A percentile compares a stretch with the other conserved stretches of the same genome.
Conservation (phyloP, 92 coral and sea anemone genomes). For the Pocillopora grandis region DNA sequence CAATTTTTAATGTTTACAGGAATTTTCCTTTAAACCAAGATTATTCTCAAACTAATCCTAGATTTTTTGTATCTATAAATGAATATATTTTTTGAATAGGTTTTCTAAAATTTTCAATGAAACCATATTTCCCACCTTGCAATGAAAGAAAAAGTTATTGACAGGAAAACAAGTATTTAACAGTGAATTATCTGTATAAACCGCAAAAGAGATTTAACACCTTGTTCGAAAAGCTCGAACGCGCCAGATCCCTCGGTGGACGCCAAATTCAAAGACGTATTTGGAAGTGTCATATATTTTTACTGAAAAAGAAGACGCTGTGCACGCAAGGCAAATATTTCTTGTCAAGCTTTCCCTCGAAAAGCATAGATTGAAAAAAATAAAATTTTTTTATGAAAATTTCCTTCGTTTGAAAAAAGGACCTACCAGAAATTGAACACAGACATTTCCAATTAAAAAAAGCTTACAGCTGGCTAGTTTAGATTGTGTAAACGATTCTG, state of each 20-base stretch:
- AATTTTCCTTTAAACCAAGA: background rate
- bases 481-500: too few relatives aligned
- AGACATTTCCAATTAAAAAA: too few relatives aligned
- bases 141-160: too few relatives aligned
- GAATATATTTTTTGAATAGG: background rate
- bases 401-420: too few relatives aligned
- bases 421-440: too few relatives aligned
- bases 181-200: background rate
- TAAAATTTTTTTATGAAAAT: too few relatives aligned
- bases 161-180: background rate
- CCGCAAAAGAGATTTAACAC: background rate
- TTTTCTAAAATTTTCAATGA: background rate
- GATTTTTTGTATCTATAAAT: background rate
- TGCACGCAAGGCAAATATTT: too few relatives aligned
- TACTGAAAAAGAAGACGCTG: background rate
- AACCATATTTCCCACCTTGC: background rate
- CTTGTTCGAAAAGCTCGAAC: background rate
- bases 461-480: too few relatives aligned
- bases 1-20: background rate
- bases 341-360: too few relatives aligned
- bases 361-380: too few relatives aligned
- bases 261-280: background rate
- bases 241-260: background rate
- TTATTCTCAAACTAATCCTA: background rate
- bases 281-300: background rate